Base-by-base conservation (phyloP, 1,140 invertebrate genomes). In the Pentalonia nigronervosa region DNA sequence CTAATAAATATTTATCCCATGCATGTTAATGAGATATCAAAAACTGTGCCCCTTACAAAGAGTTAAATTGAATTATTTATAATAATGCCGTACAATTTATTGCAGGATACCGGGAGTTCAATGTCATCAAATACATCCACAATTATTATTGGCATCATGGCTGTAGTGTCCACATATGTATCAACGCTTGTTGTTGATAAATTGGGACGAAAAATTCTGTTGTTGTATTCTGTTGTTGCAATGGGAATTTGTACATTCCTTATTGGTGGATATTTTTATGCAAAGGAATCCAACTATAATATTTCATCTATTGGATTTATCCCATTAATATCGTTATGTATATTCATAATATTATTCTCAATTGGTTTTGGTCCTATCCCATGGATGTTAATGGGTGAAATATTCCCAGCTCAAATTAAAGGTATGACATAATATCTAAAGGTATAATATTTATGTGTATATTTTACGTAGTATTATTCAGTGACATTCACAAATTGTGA, bases 361-460 rank as follows among this genome's bases (percentile, higher is more conserved):
- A 94, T 98, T 50, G 97, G 97, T 76, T 97, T 97, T 94, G 97
- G 97, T 7, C 97, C 97, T 0, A 97, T 98, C 48, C 97, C 97
- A 0, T 98, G 97, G 97, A 96, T 97, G 95, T 97, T 98, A 96
- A 96, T 97, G 94, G 96, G 96, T 50, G 97, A 98, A 94, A 95
- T 97, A 93, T 97, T 97, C 95, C 95, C 97, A 94, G 96, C 97
- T 94, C 96, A 97, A 84, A 96, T 98, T 76, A 98, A 98, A 94
- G 97, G 94, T 48, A 67, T 67, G 2, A 30, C 25, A 41, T 41
- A 36, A 21, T 9, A 81, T 36, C 21, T 81, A 81, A 81, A 36
- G 7, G 23, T 34, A 20, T 48, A 48, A n/a, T 41, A 84, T n/a
- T 76, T 9, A 36, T 45, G 23, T 41, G 7, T n/a, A 36, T 25